These are phyloP conservation scores for Neoscelio sp. DNA, from an alignment of 2,888 invertebrate genomes.

Conservation along the genomic window DNA sequence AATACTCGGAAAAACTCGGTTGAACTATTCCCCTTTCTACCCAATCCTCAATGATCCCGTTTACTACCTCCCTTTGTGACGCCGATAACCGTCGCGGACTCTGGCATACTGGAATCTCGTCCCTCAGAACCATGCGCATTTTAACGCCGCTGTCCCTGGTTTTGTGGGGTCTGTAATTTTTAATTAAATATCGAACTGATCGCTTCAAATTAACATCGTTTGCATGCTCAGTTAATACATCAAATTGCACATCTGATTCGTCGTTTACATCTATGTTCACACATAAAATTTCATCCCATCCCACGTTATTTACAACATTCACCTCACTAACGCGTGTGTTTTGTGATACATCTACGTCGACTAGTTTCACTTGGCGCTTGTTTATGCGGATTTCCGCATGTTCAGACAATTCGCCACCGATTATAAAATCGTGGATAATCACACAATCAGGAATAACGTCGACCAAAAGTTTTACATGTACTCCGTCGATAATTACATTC, in stretches of 20 bases:
- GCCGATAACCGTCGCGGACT: background rate
- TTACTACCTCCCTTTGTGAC: conserved; percentile 68
- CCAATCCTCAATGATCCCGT: conserved; percentile 74
- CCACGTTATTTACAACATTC: background rate
- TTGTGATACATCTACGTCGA: background rate
- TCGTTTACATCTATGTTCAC: background rate
- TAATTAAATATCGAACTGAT: background rate
- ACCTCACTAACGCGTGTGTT: background rate
- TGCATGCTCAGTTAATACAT: background rate
- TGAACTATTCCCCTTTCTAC: conserved; percentile 72
- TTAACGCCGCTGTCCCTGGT: background rate
- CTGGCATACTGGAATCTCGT: background rate
- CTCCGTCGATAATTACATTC: conserved; percentile 24
- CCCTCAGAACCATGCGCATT: background rate
- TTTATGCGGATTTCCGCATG: background rate
- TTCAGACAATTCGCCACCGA: background rate
- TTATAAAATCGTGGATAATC: conserved; percentile 5
- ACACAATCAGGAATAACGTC: conserved; percentile 17
- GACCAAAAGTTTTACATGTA: conserved; percentile 14
- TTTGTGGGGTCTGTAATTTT: background rate
- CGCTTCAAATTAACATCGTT: background rate
- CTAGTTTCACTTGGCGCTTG: background rate
- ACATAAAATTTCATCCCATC: background rate
- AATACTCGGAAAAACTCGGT: conserved; percentile 72
- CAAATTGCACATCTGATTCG: background rate